Evolutionary conservation across 2,888 invertebrate species (phyloP), one percentile per base, ranked within the genome.

Genomic region (Sminthurinus aureus): DNA sequence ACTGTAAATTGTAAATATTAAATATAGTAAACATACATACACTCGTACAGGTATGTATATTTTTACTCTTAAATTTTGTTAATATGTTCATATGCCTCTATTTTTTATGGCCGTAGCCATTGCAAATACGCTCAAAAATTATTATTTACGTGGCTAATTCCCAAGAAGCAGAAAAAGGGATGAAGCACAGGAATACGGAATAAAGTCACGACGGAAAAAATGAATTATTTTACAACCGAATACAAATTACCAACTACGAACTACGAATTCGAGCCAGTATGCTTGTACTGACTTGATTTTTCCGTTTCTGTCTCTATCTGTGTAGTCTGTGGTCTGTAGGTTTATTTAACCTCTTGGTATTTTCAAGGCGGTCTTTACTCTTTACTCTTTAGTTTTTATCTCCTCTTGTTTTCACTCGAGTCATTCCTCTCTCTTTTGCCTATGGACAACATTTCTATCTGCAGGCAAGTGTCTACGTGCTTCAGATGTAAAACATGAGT

Each of bases 171-270:
- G n/a, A n/a, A n/a, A n/a, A n/a, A n/a, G n/a, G n/a, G n/a, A n/a
- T n/a, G n/a, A n/a, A n/a, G n/a, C n/a, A n/a, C n/a, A n/a, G 58
- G 18, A 18, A 58, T 13, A 58, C 2, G 58, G 58, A 58, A 38
- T 38, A 38, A 6, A 58, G 58, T 58, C 58, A 58, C 58, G 58
- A 58, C 18, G 58, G 58, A 58, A 58, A 58, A 58, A 58, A 18
- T 58, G 58, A 58, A 58, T 58, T 58, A 58, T 58, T 58, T 58
- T 58, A 58, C 58, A 58, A 58, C 58, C 58, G 58, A 58, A 58
- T 15, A 38, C 38, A 6, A 38, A 38, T n/a, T n/a, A n/a, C n/a
- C n/a, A n/a, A n/a, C n/a, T n/a, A n/a, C n/a, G n/a, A n/a, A n/a
- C n/a, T 38, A 38, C 38, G 38, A 38, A 38, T 4, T 4, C 38